A percentile compares a stretch with the other conserved stretches of the same genome.
Conservation (phyloP, 2,797 vertebrate species). For the Gobio occitaniae region DNA sequence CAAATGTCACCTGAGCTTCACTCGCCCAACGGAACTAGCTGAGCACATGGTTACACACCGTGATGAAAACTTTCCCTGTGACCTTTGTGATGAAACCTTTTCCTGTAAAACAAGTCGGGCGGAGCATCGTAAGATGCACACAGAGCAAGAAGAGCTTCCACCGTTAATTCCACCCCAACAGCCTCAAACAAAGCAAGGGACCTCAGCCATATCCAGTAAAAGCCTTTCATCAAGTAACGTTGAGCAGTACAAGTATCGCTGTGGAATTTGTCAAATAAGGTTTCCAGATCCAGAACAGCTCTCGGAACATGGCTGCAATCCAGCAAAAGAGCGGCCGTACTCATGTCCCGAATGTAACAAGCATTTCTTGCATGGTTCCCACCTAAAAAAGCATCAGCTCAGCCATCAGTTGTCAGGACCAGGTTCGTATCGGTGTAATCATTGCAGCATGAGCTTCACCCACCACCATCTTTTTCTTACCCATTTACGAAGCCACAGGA, state of each 20-base stretch:
- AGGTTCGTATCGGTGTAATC: slow-evolving; percentile 72
- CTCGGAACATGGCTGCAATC: slow-evolving; percentile 78
- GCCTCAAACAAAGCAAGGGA: slow-evolving; percentile 37
- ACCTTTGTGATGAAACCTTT: slow-evolving; percentile 80
- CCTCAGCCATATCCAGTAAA: slow-evolving; percentile 12
- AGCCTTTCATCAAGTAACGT: slow-evolving; percentile 6
- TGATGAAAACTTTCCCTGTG: slow-evolving; percentile 84
- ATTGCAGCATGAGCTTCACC: slow-evolving; percentile 73
- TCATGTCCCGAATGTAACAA: slow-evolving; percentile 76
- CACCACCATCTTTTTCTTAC: slow-evolving; percentile 69
- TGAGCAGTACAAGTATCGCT: slow-evolving; percentile 74
- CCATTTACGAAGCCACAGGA: slow-evolving; percentile 74
- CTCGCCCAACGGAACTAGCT: slow-evolving; percentile 71
- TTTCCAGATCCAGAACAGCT: slow-evolving; percentile 78
- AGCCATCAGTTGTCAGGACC: slow-evolving; percentile 67
- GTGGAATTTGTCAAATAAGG: slow-evolving; percentile 73
- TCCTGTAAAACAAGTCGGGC: slow-evolving; percentile 78
- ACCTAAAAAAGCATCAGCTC: slow-evolving; percentile 78
- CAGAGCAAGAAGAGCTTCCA: slow-evolving; percentile 48
- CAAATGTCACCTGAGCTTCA: slow-evolving; percentile 79
- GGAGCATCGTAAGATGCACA: slow-evolving; percentile 80
- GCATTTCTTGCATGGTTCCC: slow-evolving; percentile 78
- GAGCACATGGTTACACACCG: slow-evolving; percentile 81
- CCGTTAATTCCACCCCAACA: slow-evolving; percentile 54
- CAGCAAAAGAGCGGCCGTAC: slow-evolving; percentile 73